Base-by-base conservation (phyloP, 2,888 invertebrate genomes). In the Stenichneumon culpator region DNA sequence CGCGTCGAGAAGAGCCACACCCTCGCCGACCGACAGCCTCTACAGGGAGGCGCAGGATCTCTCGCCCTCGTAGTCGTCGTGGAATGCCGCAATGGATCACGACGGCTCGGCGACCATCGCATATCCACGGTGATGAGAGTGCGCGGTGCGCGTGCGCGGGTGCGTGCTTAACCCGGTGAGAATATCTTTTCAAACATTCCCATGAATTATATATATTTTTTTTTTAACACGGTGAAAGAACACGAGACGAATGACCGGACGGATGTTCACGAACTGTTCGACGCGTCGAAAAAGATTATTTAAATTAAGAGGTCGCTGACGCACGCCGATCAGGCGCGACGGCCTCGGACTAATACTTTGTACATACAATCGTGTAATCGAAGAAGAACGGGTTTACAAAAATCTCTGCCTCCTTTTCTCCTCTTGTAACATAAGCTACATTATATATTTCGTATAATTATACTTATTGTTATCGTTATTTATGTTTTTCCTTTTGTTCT, bases 11-110 rank as follows among this genome's bases (percentile, higher is more conserved):
- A 90, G 92, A 52, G 90, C 91, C 4, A 93, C 93, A 0, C 94
- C 94, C 16, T 94, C 94, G 57, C 94, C 94, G 2, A 94, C 93
- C 32, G 94, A 94, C 86, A 93, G 93, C 84, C 90, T 93, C 52
- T 92, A 93, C 82, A 90, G 93, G 50, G 94, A 94, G 86, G 93
- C 92, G 3, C 93, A 93, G 81, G 94, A 93, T 72, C 88, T 94
- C 14, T 93, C 93, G 84, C 93, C 93, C 50, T 93, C 93, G 92
- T 93, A 93, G 93, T 93, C 89, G 85, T 87, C 75, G 82, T 81
- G 57, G 60, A 72, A 72, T 25, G 19, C 79, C 68, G 36, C 70
- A 36, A 77, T 57, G 47, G 60, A 73, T 82, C 52, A 77, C 50
- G 28, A 74, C 69, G 39, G 25, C 65, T 39, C 68, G 52, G 73